Evolutionary conservation across 2,113 vertebrate species (phyloP).

Genomic region (Plecturocebus donacophilus): DNA sequence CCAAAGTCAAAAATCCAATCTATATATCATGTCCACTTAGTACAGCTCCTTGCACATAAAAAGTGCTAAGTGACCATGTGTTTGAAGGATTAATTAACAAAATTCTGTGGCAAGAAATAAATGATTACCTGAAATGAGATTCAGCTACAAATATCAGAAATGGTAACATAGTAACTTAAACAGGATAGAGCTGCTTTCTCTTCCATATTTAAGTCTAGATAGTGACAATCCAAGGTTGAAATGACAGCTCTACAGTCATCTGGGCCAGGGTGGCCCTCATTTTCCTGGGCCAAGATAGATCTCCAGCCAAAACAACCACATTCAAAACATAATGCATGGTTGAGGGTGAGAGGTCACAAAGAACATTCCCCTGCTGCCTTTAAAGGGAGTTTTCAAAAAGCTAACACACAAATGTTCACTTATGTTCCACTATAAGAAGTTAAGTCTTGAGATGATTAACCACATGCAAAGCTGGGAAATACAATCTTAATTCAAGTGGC

Average conservation of each 20-base stretch:
- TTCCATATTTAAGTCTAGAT: background rate
- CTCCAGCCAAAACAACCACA: background rate
- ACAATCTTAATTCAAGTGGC: background rate
- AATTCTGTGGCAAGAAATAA: slow-evolving; percentile 18
- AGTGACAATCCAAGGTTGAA: background rate
- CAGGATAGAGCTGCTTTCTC: background rate
- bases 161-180: background rate
- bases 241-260: background rate
- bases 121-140: background rate
- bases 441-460: background rate
- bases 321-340: background rate
- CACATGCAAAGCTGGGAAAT: background rate
- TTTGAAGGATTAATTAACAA: background rate
- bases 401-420: background rate
- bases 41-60: background rate
- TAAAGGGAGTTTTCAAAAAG: background rate
- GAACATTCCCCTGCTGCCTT: background rate
- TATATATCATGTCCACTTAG: background rate
- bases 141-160: background rate
- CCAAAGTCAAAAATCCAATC: background rate
- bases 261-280: background rate
- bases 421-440: background rate
- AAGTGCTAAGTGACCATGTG: background rate
- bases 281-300: background rate
- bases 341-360: background rate